Evolutionary conservation across 1,140 invertebrate genomes (phyloP), one percentile per base, ranked within the genome.

Genomic region (Eumeta japonica): DNA sequence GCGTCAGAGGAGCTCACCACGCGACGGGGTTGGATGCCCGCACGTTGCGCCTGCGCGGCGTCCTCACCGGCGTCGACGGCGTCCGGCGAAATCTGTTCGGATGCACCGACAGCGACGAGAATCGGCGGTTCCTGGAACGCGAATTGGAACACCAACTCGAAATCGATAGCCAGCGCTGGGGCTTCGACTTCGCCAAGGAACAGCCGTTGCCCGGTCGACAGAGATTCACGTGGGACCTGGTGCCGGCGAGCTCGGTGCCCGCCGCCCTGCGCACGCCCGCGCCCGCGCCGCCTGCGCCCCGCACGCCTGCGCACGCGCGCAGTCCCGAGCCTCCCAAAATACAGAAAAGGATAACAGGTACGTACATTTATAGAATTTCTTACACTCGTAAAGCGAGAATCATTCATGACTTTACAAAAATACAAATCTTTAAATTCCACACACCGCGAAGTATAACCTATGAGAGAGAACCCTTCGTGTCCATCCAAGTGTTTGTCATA

Each of bases 311-410:
- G 3, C 67, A 65, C 52, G 54, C 63, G 15, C 59, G 60, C 11
- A 72, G 70, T 47, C 67, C 70, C 16, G 65, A 70, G 16, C 63
- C 28, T 47, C 61, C 43, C 41, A 71, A 74, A 55, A 66, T 65
- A 12, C 70, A 74, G 42, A 74, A 74, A 47, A 71, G 70, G 66
- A 72, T 72, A 60, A 74, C 70, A 74, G 70, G 70, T 74, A 28
- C 57, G 62, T 63, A n/a, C n/a, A n/a, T n/a, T n/a, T n/a, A n/a
- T n/a, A n/a, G n/a, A n/a, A n/a, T n/a, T n/a, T n/a, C n/a, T n/a
- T n/a, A n/a, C n/a, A n/a, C n/a, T n/a, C n/a, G n/a, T n/a, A n/a
- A n/a, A n/a, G n/a, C n/a, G n/a, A n/a, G n/a, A n/a, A n/a, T n/a
- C n/a, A n/a, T n/a, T n/a, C n/a, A n/a, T n/a, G n/a, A n/a, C n/a